phyloP scores from a whole-genome alignment of 2,113 vertebrate species.

The Gallinago paraguaiae region DNA sequence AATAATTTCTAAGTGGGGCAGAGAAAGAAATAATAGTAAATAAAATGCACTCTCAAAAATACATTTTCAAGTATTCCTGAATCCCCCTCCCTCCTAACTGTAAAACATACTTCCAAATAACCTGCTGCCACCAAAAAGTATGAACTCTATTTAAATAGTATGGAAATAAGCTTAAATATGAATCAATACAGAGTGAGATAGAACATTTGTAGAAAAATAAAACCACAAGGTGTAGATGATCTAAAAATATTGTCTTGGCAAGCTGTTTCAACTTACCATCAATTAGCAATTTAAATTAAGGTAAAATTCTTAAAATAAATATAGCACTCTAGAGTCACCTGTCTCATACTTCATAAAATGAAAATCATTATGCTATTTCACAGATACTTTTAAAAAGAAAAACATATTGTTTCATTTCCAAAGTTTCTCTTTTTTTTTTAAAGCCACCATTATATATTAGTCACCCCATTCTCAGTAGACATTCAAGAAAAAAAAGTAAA shows the following conservation, averaged over 20 bases:
- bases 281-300: not conserved
- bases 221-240: not conserved
- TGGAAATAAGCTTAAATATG: not conserved
- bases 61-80: not conserved
- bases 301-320: not conserved
- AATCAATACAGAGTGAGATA: not conserved
- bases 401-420: not conserved
- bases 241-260: not conserved
- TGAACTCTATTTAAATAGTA: not conserved
- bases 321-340: not conserved
- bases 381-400: not conserved
- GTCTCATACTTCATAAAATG: not conserved
- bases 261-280: not conserved
- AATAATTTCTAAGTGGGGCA: not conserved
- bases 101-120: not conserved
- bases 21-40: not conserved
- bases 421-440: not conserved
- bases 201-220: not conserved
- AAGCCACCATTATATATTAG: not conserved
- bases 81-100: not conserved
- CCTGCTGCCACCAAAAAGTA: not conserved
- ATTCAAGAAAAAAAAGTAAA: not conserved
- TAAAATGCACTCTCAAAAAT: not conserved
- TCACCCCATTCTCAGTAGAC: not conserved
- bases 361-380: not conserved